phyloP scores from a whole-genome alignment of 1,140 invertebrate species.

The Acromyrmex echinatior region DNA sequence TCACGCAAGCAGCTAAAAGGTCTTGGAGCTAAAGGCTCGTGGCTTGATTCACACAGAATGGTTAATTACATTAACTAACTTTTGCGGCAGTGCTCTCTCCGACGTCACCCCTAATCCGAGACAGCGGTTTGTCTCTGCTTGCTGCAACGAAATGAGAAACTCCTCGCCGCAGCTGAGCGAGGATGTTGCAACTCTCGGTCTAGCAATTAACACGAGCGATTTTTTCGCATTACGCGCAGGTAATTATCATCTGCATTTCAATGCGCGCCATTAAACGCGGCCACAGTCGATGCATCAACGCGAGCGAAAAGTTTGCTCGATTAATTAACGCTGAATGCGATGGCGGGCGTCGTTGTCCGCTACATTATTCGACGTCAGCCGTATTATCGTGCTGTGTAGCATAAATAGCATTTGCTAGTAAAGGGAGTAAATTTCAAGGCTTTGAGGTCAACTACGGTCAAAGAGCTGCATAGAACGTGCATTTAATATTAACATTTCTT shows the following conservation, averaged over 20 bases:
- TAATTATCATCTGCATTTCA: conserved; percentile 57
- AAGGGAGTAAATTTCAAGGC: conserved; percentile 34
- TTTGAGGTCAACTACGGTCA: neutral
- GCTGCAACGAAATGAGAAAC: conserved; percentile 54
- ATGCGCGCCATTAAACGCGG: conserved; percentile 37
- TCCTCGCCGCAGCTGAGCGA: conserved; percentile 39
- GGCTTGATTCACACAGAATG: conserved; percentile 57
- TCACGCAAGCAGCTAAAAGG: conserved; percentile 22
- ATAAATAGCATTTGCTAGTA: conserved; percentile 25
- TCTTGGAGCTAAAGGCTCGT: conserved; percentile 52
- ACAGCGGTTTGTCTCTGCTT: conserved; percentile 56
- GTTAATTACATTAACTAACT: conserved; percentile 73
- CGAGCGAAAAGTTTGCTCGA: conserved; percentile 58
- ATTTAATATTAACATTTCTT: conserved; percentile 33
- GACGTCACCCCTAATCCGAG: conserved; percentile 64
- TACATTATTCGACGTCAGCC: conserved; percentile 26
- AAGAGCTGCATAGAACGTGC: neutral
- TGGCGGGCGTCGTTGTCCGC: conserved; percentile 12
- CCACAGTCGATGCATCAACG: conserved; percentile 38
- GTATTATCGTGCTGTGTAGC: conserved; percentile 12
- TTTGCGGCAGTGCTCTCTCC: conserved; percentile 50
- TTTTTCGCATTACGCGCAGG: conserved; percentile 54
- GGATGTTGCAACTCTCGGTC: conserved; percentile 49
- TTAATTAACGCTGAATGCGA: conserved; percentile 57
- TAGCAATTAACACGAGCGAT: conserved; percentile 57